These are phyloP conservation scores for Cephus sareptanus DNA, from an alignment of 2,888 invertebrate genomes.

Conservation along the genomic window DNA sequence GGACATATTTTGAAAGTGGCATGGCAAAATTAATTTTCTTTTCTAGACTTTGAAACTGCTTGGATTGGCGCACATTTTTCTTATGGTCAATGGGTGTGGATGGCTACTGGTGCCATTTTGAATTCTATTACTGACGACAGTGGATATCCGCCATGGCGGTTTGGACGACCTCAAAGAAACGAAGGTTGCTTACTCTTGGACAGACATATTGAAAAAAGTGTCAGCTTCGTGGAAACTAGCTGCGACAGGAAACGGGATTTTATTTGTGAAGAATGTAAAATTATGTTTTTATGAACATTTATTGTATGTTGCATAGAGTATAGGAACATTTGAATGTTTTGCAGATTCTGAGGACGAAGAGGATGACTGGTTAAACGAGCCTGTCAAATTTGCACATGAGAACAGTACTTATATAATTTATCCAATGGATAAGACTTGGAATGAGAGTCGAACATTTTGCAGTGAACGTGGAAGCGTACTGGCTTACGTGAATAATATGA, in stretches of 20 bases:
- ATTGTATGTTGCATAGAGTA: background rate
- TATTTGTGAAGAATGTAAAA: slow-evolving; percentile 65
- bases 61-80: slow-evolving; percentile 68
- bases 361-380: slow-evolving; percentile 43
- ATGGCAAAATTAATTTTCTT: background rate
- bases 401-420: slow-evolving; percentile 45
- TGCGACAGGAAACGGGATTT: slow-evolving; percentile 69
- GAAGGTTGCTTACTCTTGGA: slow-evolving; percentile 69
- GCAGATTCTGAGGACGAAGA: slow-evolving; percentile 40
- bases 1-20: background rate
- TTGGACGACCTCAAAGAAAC: slow-evolving; percentile 38
- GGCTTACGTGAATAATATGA: slow-evolving; percentile 33
- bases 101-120: slow-evolving; percentile 65
- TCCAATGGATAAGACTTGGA: slow-evolving; percentile 43
- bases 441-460: slow-evolving; percentile 39
- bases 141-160: slow-evolving; percentile 44
- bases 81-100: slow-evolving; percentile 67
- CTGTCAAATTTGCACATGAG: slow-evolving; percentile 37
- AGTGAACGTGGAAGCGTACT: slow-evolving; percentile 35
- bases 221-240: slow-evolving; percentile 67
- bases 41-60: slow-evolving; percentile 65
- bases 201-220: slow-evolving; percentile 64
- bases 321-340: background rate
- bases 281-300: background rate
- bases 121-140: slow-evolving; percentile 59